Evolutionary conservation across 2,888 invertebrate genomes (phyloP).

Genomic region (Tinea pellionella): DNA sequence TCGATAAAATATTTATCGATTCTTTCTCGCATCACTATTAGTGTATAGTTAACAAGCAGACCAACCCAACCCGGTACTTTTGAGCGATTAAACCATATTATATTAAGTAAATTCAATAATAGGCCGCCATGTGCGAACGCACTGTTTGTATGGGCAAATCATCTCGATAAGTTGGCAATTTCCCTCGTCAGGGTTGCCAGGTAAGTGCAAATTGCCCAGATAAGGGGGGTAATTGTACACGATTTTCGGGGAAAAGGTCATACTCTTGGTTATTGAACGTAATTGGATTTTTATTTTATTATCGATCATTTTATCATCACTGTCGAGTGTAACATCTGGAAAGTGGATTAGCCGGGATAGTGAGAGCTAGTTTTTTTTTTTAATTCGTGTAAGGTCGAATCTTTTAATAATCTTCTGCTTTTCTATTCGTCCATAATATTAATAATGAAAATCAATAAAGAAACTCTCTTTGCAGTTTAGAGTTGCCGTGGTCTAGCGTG

Average conservation of each 20-base stretch:
- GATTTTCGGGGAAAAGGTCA: conserved; percentile 32
- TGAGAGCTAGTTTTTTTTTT: too few species aligned
- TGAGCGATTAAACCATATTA: conserved; percentile 67
- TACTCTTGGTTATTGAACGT: neutral
- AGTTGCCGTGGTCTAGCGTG: too few species aligned
- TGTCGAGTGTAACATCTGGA: too few species aligned
- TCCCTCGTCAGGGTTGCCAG: conserved; percentile 9
- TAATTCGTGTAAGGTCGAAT: too few species aligned
- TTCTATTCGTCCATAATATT: too few species aligned
- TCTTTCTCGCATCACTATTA: neutral
- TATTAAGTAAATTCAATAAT: conserved; percentile 70
- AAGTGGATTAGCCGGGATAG: too few species aligned
- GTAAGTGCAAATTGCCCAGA: conserved; percentile 56
- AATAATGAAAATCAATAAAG: too few species aligned
- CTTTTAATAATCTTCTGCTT: too few species aligned
- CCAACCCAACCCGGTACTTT: conserved; percentile 52
- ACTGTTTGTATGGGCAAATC: conserved; percentile 39
- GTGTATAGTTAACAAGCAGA: conserved; percentile 15
- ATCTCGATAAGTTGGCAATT: conserved; percentile 10
- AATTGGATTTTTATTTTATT: neutral
- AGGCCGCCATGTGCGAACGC: conserved; percentile 46
- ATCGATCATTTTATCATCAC: neutral
- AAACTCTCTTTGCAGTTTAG: too few species aligned
- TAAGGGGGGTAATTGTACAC: conserved; percentile 53
- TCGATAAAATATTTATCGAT: neutral